phyloP scores from a whole-genome alignment of 1,140 invertebrate species.

The Drosophila asahinai region DNA sequence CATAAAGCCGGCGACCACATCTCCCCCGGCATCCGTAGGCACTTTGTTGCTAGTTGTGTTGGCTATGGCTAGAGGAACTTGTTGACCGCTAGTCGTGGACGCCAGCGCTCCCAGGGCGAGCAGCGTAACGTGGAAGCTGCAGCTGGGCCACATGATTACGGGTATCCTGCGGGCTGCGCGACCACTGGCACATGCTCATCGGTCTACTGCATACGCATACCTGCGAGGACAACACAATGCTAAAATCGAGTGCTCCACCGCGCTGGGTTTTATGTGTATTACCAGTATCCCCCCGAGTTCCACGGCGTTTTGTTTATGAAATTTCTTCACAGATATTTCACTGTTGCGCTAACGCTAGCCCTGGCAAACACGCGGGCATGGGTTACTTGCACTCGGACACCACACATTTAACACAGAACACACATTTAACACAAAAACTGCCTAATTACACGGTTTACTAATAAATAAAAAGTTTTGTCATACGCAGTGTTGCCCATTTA shows the following conservation, averaged over 20 bases:
- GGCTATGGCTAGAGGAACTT: slow-evolving; percentile 48
- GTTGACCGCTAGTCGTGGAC: slow-evolving; percentile 53
- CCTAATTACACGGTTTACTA: slow-evolving; percentile 3
- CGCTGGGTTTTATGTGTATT: neutral
- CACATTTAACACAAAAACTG: slow-evolving; percentile 3
- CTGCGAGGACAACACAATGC: neutral
- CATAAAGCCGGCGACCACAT: slow-evolving; percentile 47
- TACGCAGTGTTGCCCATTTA: too few relatives aligned
- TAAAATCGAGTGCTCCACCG: neutral
- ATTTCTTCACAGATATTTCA: slow-evolving; percentile 38
- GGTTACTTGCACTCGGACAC: neutral
- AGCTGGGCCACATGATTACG: slow-evolving; percentile 40
- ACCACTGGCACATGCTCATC: slow-evolving; percentile 44
- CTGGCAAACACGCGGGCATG: neutral
- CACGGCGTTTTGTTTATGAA: slow-evolving; percentile 55
- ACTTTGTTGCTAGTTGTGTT: slow-evolving; percentile 76
- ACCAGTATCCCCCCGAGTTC: slow-evolving; percentile 20
- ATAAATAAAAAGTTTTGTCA: slow-evolving; percentile 25
- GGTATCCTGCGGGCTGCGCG: slow-evolving; percentile 11
- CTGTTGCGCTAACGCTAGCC: neutral
- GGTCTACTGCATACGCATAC: slow-evolving; percentile 37
- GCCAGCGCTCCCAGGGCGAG: slow-evolving; percentile 26
- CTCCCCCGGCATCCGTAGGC: slow-evolving; percentile 59
- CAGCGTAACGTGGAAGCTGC: slow-evolving; percentile 31
- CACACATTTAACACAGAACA: slow-evolving; percentile 1